Base-by-base conservation (phyloP, 2,888 invertebrate species). In the Congeria kusceri region DNA sequence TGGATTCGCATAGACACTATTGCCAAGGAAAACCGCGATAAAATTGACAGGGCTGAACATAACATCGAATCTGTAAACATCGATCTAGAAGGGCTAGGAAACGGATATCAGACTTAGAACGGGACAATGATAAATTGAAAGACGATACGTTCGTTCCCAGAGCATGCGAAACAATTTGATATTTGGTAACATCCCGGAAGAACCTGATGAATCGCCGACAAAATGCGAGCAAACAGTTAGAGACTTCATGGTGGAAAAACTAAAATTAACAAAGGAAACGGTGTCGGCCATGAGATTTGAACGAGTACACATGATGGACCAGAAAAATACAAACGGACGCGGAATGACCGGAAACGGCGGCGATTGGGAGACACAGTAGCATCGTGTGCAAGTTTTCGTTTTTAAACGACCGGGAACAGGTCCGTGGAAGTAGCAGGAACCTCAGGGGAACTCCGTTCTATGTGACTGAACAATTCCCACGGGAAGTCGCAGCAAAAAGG, bases 381-480 rank as follows among this genome's bases (percentile, higher is more conserved):
- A 53, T 53, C 5, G 53, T 53, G 4, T 53, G 53, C 23, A 53
- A 53, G 15, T 53, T 53, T 15, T 53, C 53, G 15, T 53, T 53
- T 4, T 53, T 53, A 4, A 23, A 23, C 53, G 53, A 53, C 53
- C 4, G 53, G 5, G 53, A 53, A 15, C n/a, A 53, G 23, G 53
- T 53, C 5, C 53, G 53, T 15, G 53, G 53, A n/a, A 4, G 23
- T 23, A 53, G 53, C 4, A 53, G 4, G n/a, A 53, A 53, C 15
- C 13, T 53, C 20, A 53, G 4, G 53, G 53, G 15, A n/a, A 53
- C 53, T 3, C 53, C n/a, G 4, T 53, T 53, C 53, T 13, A 53
- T 13, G 53, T 53, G 23, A 20, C 53, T 7, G 53, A 53, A 23
- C 53, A 53, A 13, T 53, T 53, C 53, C 53, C 53, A 53, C 53